These are phyloP conservation scores for Catagonus wagneri DNA, from an alignment of 2,113 vertebrate genomes.

Conservation along the genomic window DNA sequence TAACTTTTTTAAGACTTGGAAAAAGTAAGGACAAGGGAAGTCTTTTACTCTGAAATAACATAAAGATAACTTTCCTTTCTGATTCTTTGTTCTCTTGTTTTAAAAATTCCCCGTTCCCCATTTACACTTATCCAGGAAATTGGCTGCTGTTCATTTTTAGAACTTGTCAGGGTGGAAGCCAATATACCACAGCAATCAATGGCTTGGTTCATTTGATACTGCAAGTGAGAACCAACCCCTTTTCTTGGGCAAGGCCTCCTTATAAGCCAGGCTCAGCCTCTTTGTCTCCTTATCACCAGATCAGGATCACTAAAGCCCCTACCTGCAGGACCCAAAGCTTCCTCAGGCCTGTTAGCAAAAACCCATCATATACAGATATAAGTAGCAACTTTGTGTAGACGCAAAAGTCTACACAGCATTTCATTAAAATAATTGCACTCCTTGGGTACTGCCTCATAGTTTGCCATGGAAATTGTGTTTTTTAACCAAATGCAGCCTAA, in stretches of 20 bases:
- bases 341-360: not conserved
- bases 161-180: not conserved
- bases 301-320: not conserved
- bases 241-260: not conserved
- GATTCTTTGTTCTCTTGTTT: not conserved
- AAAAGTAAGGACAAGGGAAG: not conserved
- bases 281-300: not conserved
- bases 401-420: not conserved
- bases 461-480: not conserved
- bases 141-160: not conserved
- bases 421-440: not conserved
- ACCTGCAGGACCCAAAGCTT: not conserved
- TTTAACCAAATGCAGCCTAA: not conserved
- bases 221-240: not conserved
- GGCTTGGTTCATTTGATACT: not conserved
- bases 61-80: not conserved
- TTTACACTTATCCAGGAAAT: constrained; percentile 1
- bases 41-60: not conserved
- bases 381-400: not conserved
- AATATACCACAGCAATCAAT: not conserved
- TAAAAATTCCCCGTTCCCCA: not conserved
- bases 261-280: not conserved
- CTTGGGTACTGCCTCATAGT: not conserved
- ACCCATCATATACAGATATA: not conserved
- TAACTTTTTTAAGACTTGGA: not conserved